Conservation (phyloP, 2,888 invertebrate genomes). For the Uropetala carovei region DNA sequence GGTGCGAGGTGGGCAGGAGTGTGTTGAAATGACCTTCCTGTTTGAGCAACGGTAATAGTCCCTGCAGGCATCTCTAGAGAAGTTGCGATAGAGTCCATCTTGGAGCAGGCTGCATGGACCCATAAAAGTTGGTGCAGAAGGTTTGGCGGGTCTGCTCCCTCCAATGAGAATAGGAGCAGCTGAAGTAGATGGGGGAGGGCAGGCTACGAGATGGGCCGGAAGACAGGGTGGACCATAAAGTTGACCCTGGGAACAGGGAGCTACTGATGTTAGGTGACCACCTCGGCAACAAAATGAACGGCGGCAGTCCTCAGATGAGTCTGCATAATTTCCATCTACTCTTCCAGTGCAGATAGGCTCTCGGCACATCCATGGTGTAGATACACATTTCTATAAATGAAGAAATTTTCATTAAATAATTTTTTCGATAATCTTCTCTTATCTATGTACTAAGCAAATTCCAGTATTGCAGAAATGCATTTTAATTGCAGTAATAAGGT, state of each 20-base stretch:
- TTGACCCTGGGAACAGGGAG: conserved; percentile 69
- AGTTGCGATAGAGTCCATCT: conserved; percentile 65
- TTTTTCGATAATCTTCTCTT: not conserved
- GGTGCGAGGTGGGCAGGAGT: conserved; percentile 41
- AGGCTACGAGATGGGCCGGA: conserved; percentile 69
- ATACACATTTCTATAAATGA: conserved; percentile 69
- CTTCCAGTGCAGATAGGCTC: conserved; percentile 80
- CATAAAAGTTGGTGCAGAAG: conserved; percentile 69
- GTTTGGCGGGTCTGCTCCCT: conserved; percentile 69
- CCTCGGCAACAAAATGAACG: conserved; percentile 77
- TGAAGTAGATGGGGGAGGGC: conserved; percentile 75
- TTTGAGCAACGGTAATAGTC: conserved; percentile 34
- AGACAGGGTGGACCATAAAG: conserved; percentile 68
- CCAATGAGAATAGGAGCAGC: conserved; percentile 72
- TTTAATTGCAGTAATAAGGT: too few relatives aligned
- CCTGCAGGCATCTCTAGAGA: conserved; percentile 36
- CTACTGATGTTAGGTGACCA: conserved; percentile 75
- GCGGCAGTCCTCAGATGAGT: conserved; percentile 79
- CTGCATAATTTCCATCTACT: conserved; percentile 78
- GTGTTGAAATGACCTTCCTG: not conserved
- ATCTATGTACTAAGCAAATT: not conserved
- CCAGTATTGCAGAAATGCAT: conserved; percentile 72
- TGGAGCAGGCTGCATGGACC: conserved; percentile 68
- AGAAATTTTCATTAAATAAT: conserved; percentile 11
- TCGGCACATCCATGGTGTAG: conserved; percentile 77